These are phyloP conservation scores for Pseudomyrmex concolor DNA, from an alignment of 1,140 invertebrate genomes.

Conservation along the genomic window DNA sequence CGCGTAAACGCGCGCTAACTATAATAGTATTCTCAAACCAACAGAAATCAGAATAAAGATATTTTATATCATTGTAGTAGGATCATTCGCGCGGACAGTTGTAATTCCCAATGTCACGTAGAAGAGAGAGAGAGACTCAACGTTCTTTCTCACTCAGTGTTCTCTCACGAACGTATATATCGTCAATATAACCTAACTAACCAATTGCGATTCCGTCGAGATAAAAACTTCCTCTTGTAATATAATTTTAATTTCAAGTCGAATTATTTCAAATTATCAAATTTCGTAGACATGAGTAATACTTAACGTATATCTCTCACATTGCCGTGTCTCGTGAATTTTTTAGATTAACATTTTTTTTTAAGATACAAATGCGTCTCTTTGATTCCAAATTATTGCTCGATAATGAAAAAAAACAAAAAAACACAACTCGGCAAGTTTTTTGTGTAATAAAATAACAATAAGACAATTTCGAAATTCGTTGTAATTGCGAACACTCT, in stretches of 20 bases:
- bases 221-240: background rate
- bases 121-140: background rate
- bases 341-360: no score
- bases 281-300: background rate
- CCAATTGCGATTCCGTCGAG: background rate
- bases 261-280: background rate
- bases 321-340: background rate
- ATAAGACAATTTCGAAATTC: no score
- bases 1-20: background rate
- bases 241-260: background rate
- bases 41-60: background rate
- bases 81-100: background rate
- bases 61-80: background rate
- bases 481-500: background rate
- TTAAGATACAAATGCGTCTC: no score
- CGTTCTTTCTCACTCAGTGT: background rate
- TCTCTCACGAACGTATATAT: background rate
- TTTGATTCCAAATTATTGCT: no score
- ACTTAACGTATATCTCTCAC: background rate
- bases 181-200: background rate
- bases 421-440: no score
- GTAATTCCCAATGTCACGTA: background rate
- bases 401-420: no score
- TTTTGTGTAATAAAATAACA: no score
- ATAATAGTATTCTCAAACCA: background rate